phyloP scores from a whole-genome alignment of 2,888 invertebrate species.

The Latheticus oryzae region DNA sequence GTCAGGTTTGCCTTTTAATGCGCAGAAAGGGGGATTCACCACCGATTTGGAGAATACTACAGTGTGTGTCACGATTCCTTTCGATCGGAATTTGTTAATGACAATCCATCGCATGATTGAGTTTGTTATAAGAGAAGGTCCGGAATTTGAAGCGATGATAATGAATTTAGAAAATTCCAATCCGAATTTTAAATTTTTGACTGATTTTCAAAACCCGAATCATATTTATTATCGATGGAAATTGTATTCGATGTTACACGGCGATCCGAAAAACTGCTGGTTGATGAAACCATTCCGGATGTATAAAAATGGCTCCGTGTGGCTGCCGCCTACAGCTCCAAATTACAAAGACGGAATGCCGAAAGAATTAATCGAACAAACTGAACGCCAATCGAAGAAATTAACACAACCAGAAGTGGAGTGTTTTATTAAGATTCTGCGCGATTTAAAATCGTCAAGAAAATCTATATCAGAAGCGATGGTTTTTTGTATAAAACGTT shows the following conservation, averaged over 20 bases:
- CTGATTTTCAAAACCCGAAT: slow-evolving; percentile 78
- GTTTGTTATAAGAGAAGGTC: slow-evolving; percentile 98
- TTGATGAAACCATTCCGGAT: slow-evolving; percentile 89
- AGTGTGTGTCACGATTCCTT: slow-evolving; percentile 75
- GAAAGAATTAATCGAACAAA: slow-evolving; percentile 80
- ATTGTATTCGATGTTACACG: slow-evolving; percentile 93
- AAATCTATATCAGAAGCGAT: slow-evolving; percentile 89
- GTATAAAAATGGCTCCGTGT: slow-evolving; percentile 94
- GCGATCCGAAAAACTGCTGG: slow-evolving; percentile 92
- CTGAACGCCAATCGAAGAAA: slow-evolving; percentile 73
- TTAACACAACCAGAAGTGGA: slow-evolving; percentile 85
- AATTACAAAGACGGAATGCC: slow-evolving; percentile 97
- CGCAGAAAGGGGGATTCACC: slow-evolving; percentile 76
- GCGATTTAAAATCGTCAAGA: slow-evolving; percentile 81
- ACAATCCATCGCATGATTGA: slow-evolving; percentile 98
- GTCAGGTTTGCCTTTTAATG: slow-evolving; percentile 98
- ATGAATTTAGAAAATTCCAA: slow-evolving; percentile 98
- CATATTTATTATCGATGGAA: slow-evolving; percentile 78
- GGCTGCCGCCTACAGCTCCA: slow-evolving; percentile 94
- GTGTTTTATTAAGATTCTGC: slow-evolving; percentile 84
- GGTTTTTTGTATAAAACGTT: slow-evolving; percentile 98
- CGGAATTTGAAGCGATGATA: slow-evolving; percentile 98
- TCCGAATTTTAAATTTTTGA: slow-evolving; percentile 95
- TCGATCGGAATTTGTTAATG: slow-evolving; percentile 81
- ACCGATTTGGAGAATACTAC: slow-evolving; percentile 36